phyloP scores from a whole-genome alignment of 2,888 invertebrate genomes.

The Agrochola macilenta region DNA sequence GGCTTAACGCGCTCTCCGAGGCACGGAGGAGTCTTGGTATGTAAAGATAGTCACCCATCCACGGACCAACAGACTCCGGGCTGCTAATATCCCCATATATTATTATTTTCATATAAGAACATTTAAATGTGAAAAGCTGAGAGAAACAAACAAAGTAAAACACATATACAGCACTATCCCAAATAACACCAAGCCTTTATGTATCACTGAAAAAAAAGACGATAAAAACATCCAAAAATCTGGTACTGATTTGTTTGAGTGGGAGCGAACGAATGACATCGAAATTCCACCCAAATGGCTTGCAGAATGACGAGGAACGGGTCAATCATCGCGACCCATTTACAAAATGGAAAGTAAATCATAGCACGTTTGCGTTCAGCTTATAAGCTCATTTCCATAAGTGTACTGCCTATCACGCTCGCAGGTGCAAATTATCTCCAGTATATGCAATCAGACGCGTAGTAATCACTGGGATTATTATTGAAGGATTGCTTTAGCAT shows the following conservation, averaged over 20 bases:
- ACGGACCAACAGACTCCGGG: no score
- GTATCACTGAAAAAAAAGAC: conserved; percentile 30
- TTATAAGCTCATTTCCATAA: conserved; percentile 79
- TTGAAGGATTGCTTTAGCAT: conserved; percentile 55
- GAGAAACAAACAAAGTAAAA: conserved; percentile 10
- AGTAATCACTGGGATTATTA: conserved; percentile 58
- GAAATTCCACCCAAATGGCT: conserved; percentile 62
- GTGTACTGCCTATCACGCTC: conserved; percentile 70
- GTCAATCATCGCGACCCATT: conserved; percentile 70
- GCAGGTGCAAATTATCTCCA: conserved; percentile 71
- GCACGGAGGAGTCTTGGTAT: no score
- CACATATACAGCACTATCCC: conserved; percentile 11
- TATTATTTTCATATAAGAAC: background rate
- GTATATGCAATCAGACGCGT: conserved; percentile 55
- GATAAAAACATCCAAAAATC: conserved; percentile 32
- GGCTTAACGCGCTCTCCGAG: no score
- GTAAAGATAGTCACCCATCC: no score
- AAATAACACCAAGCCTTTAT: conserved; percentile 32
- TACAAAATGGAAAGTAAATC: conserved; percentile 76
- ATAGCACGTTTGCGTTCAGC: conserved; percentile 75
- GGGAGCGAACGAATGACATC: conserved; percentile 68
- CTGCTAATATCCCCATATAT: no score
- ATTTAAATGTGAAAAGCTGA: background rate
- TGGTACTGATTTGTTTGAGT: conserved; percentile 57
- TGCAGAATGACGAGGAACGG: conserved; percentile 56